phyloP scores from a whole-genome alignment of 2,113 vertebrate genomes.

The Leptocoma aspasia region DNA sequence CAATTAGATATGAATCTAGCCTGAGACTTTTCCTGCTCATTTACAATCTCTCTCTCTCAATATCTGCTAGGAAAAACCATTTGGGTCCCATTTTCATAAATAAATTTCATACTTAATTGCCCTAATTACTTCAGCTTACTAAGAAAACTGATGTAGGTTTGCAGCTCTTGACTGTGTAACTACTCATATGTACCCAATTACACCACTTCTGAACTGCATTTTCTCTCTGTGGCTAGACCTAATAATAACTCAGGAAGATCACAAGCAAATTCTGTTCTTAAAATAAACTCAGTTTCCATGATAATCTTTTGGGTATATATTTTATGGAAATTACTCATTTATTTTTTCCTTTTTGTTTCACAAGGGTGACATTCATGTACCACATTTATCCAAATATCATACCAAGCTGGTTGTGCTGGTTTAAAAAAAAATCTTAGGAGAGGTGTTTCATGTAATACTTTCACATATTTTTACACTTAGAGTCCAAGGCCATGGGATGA shows the following conservation, averaged over 20 bases:
- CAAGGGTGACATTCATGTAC: not conserved
- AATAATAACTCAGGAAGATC: conserved; percentile 33
- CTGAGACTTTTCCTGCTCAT: not conserved
- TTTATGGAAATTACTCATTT: not conserved
- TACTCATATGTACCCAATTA: not conserved
- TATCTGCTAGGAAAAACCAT: not conserved
- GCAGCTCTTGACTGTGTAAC: not conserved
- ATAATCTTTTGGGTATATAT: not conserved
- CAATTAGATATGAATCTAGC: not conserved
- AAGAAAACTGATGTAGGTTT: not conserved
- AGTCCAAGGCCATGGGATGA: not conserved
- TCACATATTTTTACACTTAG: not conserved
- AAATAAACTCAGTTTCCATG: conserved; percentile 1
- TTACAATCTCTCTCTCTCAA: not conserved
- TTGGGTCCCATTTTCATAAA: not conserved
- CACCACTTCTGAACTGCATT: not conserved
- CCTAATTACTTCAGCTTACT: not conserved
- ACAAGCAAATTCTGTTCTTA: conserved; percentile 2
- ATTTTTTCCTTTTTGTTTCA: not conserved
- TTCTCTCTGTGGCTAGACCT: conserved; percentile 12
- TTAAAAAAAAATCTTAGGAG: not conserved
- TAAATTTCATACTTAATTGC: not conserved
- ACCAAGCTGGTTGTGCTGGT: not conserved
- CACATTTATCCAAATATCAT: not conserved
- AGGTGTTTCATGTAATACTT: not conserved